Evolutionary conservation across 2,113 vertebrate species (phyloP), one percentile per base, ranked within the genome.

Genomic region (Formicarius rufipectus): DNA sequence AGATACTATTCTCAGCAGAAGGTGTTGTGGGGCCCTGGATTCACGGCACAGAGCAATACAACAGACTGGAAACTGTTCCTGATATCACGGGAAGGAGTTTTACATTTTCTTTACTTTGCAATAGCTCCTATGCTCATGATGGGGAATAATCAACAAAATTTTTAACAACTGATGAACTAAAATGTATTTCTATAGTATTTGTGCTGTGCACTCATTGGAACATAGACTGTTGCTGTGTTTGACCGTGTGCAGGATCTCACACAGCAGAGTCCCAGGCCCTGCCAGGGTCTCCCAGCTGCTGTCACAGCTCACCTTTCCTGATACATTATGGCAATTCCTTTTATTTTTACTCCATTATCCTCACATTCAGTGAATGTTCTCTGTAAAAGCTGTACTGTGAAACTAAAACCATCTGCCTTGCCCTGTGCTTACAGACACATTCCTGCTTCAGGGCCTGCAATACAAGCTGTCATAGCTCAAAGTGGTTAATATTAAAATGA

Each of bases 241-340:
- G n/a, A 13, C 33, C 33, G 24, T 3, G 13, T 10, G 33, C 1
- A 8, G 55, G 50, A 45, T 19, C 45, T 28, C 56, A n/a, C 0
- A 4, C 49, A 72, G 33, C 2, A 2, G 20, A 2, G 45, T 23
- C 20, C 47, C 0, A 0, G 17, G 14, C 53, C 56, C n/a, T 39
- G 42, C 28, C 3, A 5, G 22, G 15, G 5, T 33, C 16, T 90
- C 66, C 33, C n/a, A 45, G 33, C 40, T 55, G 63, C 44, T 66
- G 14, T 13, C 62, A 52, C 49, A 81, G 37, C n/a, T 76, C 52
- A 60, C 16, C 11, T 68, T 81, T 74, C 52, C 45, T 28, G 22
- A 50, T 28, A 20, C 5, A 4, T 8, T 47, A 59, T 12, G 49
- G 18, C 33, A 49, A 52, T 85, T 63, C 27, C 31, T 52, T 83